Conservation (phyloP, 2,113 vertebrate species). For the Pheucticus melanocephalus region DNA sequence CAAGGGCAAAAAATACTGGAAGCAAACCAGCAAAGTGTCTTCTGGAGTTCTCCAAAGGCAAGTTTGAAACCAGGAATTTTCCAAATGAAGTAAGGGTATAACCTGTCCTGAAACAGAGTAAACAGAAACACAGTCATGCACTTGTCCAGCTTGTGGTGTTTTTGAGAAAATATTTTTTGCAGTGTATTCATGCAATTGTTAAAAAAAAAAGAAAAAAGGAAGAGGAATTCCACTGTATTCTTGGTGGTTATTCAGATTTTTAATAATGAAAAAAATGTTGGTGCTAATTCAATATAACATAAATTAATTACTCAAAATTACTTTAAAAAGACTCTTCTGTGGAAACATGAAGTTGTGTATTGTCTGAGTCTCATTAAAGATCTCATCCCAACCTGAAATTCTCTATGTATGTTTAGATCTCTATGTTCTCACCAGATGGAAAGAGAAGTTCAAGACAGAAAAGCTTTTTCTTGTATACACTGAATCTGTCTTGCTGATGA, state of each 20-base stretch:
- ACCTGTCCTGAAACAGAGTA: background rate
- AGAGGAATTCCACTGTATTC: background rate
- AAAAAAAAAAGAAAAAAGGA: background rate
- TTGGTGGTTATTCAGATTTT: background rate
- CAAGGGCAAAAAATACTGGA: background rate
- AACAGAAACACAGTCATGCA: background rate
- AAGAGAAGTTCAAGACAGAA: background rate
- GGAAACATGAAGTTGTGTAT: background rate
- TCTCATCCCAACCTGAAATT: background rate
- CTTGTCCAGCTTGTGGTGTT: background rate
- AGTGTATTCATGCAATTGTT: background rate
- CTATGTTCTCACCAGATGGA: background rate
- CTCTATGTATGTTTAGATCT: fast-evolving
- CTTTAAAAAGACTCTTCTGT: background rate
- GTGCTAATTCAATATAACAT: background rate
- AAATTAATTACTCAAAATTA: background rate
- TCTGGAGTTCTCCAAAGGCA: background rate
- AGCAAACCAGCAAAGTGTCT: background rate
- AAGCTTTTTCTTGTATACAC: background rate
- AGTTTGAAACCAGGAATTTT: background rate
- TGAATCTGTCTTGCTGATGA: background rate
- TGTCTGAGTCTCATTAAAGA: background rate
- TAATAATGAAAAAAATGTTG: background rate
- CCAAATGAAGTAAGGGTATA: background rate
- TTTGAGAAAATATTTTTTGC: background rate